A percentile compares a stretch with the other conserved stretches of the same genome.
These are phyloP conservation scores for Pandemis cinnamomeana DNA, from an alignment of 2,888 invertebrate species.

Conservation along the genomic window DNA sequence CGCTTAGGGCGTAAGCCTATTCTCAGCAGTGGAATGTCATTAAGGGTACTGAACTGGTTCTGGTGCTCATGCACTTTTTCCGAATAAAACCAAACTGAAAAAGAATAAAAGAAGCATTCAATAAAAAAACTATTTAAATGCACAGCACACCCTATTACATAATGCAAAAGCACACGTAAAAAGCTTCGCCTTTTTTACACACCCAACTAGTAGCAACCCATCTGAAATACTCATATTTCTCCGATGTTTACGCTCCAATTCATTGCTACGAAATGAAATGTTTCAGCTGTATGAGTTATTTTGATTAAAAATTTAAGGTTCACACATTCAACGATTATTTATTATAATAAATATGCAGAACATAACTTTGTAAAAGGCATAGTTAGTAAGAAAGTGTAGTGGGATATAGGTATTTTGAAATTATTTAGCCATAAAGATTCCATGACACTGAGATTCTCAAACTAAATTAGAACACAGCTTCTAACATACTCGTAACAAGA, in stretches of 20 bases:
- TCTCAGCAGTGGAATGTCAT: too few relatives aligned
- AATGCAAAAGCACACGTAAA: background rate
- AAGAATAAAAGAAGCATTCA: too few relatives aligned
- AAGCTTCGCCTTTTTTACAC: background rate
- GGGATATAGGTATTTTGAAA: background rate
- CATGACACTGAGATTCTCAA: too few relatives aligned
- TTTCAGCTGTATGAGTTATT: slow-evolving; percentile 27
- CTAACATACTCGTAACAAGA: background rate
- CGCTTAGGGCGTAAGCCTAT: too few relatives aligned
- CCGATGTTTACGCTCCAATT: slow-evolving; percentile 14
- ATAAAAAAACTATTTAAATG: background rate
- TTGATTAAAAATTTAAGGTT: slow-evolving; percentile 25
- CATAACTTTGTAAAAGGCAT: background rate
- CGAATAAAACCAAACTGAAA: too few relatives aligned
- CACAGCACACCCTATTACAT: background rate
- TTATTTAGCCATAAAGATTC: background rate
- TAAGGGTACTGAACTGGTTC: too few relatives aligned
- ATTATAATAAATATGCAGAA: background rate
- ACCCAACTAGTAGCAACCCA: background rate
- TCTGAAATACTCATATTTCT: slow-evolving; percentile 23
- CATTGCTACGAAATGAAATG: slow-evolving; percentile 25
- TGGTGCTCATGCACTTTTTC: too few relatives aligned
- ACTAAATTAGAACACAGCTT: background rate
- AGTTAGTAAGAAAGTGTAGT: background rate
- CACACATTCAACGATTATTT: background rate